Base-by-base conservation (phyloP, 2,113 vertebrate species). In the Chinchilla lanigera region DNA sequence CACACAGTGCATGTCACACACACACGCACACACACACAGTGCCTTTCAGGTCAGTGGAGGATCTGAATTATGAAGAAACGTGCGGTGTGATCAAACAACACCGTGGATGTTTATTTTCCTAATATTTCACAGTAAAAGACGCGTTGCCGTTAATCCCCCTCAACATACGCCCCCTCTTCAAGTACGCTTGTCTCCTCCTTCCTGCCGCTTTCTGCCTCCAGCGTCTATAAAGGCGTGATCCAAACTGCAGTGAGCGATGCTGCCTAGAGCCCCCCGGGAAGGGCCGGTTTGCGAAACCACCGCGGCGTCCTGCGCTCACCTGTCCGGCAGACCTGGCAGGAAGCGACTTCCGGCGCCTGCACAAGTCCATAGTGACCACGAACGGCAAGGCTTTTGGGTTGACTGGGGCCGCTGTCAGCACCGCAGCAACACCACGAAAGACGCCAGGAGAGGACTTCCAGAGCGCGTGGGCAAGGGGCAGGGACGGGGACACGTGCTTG, bases 41-140 rank as follows among this genome's bases (percentile, higher is more conserved):
- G 38, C n/a, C n/a, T 47, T 86, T 86, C 93, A 86, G 95, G 19
- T 35, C 13, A 94, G 41, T 44, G 12, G 73, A 93, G 35, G n/a
- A 84, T 73, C 65, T 77, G 4, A 26, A 19, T 14, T 22, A 78
- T 67, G 33, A 58, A 12, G 13, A 93, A 73, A 73, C 19, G 17
- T 73, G 69, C 22, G 20, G 8, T 41, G 20, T 24, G 9, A 73
- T 38, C n/a, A 69, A 38, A 71, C 22, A 38, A 41, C 24, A 38
- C n/a, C 8, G 35, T 20, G n/a, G n/a, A 38, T 22, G n/a, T 71
- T 38, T 38, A 22, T 73, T 41, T 73, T 73, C 38, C 38, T 41
- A 71, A n/a, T 20, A 38, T 38, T 20, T 41, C 22, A 41, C 69
- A 24, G 22, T 22, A 73, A 38, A 41, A 73, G 69, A n/a, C 7